Base-by-base conservation (phyloP, 2,113 vertebrate species). In the Haemorhous mexicanus region DNA sequence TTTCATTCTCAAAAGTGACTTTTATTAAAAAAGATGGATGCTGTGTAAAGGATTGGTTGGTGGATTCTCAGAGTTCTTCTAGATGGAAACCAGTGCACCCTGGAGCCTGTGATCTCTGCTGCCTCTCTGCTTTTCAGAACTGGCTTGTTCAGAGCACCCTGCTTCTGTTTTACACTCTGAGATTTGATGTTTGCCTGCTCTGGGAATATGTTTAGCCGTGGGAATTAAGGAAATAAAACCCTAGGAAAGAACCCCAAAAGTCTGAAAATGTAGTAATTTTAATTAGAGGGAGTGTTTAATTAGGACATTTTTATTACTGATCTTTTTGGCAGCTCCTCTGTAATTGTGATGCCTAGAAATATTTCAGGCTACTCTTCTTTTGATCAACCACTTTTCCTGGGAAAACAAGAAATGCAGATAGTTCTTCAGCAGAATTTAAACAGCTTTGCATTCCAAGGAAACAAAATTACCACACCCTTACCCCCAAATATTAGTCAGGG, bases 11-110 rank as follows among this genome's bases (percentile, higher is more conserved):
- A 37, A 8, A 93, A 84, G 20, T 16, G 13, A 64, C 19, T 89
- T 76, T 12, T 30, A 24, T 33, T 30, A 18, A 46, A 46, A 41
- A 46, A 12, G 1, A n/a, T 0, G n/a, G 14, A 0, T 0, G 0
- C 12, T 49, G 15, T 35, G 13, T 39, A 27, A 43, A 55, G 20
- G 11, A 15, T 16, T 43, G 39, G 11, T 28, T 76, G 50, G 52
- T 62, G 66, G 26, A 37, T 61, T 91, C 49, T 94, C 39, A 26
- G 10, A 35, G 17, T 50, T 49, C 6, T 61, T 16, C 5, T 17
- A 2, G 3, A 14, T 7, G n/a, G 53, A 85, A 85, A 39, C 2
- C 61, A 37, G 11, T 3, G 15, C 21, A 43, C 7, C 23, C 75
- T 73, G 62, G 30, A 63, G 28, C 22, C 59, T 28, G 11, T 39